phyloP scores from a whole-genome alignment of 92 coral and sea anemone species.

The Scolanthus callimorphus region DNA sequence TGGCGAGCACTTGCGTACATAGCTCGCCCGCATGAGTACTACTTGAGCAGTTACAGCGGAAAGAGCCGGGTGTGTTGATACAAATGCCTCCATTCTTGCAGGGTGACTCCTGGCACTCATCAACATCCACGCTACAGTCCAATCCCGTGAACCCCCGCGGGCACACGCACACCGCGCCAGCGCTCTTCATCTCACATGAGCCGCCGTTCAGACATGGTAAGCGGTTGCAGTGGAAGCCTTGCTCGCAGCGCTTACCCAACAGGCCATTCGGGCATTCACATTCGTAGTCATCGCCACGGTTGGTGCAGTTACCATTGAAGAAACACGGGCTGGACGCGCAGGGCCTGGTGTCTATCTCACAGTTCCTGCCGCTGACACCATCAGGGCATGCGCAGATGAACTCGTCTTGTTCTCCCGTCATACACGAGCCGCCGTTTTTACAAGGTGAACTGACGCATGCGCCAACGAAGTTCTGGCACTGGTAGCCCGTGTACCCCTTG shows the following conservation, averaged over 20 bases:
- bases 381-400: constrained; percentile 61
- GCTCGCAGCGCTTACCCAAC: constrained; percentile 73
- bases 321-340: constrained; percentile 76
- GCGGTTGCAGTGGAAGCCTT: constrained; percentile 75
- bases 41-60: constrained; percentile 75
- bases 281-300: constrained; percentile 49
- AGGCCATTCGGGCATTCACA: constrained; percentile 63
- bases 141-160: constrained; percentile 58
- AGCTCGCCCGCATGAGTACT: constrained; percentile 59
- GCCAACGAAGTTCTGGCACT: constrained; percentile 54
- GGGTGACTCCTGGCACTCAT: constrained; percentile 76
- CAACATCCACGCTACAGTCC: constrained; percentile 79
- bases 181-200: constrained; percentile 46
- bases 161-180: constrained; percentile 52
- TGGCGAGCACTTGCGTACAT: constrained; percentile 61
- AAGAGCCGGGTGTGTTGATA: constrained; percentile 73
- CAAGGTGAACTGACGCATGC: constrained; percentile 77
- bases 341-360: constrained; percentile 79
- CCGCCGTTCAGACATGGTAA: constrained; percentile 86
- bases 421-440: constrained; percentile 58
- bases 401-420: constrained; percentile 24
- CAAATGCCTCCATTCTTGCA: constrained; percentile 84
- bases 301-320: constrained; percentile 67
- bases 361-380: constrained; percentile 63
- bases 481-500: constrained; percentile 56